Evolutionary conservation across 92 coral and sea anemone genomes (phyloP).

Genomic region (Zoanthus sansibaricus): DNA sequence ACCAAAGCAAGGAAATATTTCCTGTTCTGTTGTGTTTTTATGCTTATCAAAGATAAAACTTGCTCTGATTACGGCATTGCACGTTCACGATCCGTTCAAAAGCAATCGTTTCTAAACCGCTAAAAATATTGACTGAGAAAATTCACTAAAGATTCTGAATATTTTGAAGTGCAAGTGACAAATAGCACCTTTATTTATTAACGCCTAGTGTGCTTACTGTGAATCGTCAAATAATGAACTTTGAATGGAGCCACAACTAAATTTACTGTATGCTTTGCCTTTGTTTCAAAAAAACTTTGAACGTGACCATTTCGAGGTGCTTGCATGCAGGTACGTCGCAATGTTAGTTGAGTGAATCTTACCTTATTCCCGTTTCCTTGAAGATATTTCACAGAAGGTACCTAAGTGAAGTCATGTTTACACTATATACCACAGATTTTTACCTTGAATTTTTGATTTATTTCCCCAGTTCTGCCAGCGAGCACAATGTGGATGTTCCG

Average conservation of each 20-base stretch:
- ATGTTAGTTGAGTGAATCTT: too few species aligned
- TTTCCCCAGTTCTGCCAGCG: background rate
- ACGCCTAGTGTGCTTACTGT: background rate
- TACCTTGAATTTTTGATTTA: background rate
- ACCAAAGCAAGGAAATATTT: too few species aligned
- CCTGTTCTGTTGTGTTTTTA: too few species aligned
- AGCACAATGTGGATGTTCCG: background rate
- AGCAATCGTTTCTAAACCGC: too few species aligned
- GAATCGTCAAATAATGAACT: background rate
- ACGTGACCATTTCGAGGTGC: background rate
- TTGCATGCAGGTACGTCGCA: background rate
- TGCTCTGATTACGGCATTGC: too few species aligned
- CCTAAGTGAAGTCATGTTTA: background rate
- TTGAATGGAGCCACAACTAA: background rate
- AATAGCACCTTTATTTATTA: background rate
- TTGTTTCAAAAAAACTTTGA: background rate
- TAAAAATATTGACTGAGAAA: background rate
- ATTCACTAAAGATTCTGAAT: background rate
- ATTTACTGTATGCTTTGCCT: background rate
- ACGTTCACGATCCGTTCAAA: too few species aligned
- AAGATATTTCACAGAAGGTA: background rate
- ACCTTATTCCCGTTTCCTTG: background rate
- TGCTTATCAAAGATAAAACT: too few species aligned
- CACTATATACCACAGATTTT: background rate
- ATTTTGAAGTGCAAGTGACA: background rate